Evolutionary conservation across 2,797 vertebrate species (phyloP), one percentile per base, ranked within the genome.

Genomic region (Harpagifer antarcticus): DNA sequence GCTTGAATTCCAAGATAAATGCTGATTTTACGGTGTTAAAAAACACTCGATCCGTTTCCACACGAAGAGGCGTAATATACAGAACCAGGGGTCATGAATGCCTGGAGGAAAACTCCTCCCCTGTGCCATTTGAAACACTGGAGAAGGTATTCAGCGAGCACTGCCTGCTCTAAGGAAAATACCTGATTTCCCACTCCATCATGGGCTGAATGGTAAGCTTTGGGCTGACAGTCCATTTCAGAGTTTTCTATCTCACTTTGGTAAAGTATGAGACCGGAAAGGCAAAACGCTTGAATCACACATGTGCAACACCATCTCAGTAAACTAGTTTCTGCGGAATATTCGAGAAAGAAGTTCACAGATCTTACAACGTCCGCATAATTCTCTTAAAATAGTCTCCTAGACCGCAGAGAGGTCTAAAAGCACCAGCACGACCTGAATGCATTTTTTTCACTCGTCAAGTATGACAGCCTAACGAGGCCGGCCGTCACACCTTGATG

Each of bases 171-270:
- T 53, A 68, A 78, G 79, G 71, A 83, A 85, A 85, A 86, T 69
- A 70, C 64, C 68, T 78, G 86, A 90, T 88, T 87, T 83, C 80
- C 69, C 82, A 79, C 79, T 91, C 72, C 58, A 87, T 89, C 84
- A 87, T 85, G 62, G 56, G 43, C 57, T 86, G 82, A 88, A 79
- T 60, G 57, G 57, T 50, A 60, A 53, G 78, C 72, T 86, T 56
- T 74, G 64, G 75, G 77, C 71, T 81, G 83, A 87, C 79, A 88
- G 83, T 74, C 84, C 20, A 85, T 88, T 79, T 81, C 70, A 78
- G 67, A 83, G 62, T 81, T 82, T 86, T 87, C 70, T 55, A 73
- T 79, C 76, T 87, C 62, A 78, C 78, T 83, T 68, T 76, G 43
- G 57, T 45, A 52, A 20, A 47, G 48, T 43, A 54, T 53, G 64